A percentile compares a stretch with the other conserved stretches of the same genome.
phyloP scores from a whole-genome alignment of 30 jellyfish, hydroid and myxozoan species.

The Haliclystus octoradiatus region DNA sequence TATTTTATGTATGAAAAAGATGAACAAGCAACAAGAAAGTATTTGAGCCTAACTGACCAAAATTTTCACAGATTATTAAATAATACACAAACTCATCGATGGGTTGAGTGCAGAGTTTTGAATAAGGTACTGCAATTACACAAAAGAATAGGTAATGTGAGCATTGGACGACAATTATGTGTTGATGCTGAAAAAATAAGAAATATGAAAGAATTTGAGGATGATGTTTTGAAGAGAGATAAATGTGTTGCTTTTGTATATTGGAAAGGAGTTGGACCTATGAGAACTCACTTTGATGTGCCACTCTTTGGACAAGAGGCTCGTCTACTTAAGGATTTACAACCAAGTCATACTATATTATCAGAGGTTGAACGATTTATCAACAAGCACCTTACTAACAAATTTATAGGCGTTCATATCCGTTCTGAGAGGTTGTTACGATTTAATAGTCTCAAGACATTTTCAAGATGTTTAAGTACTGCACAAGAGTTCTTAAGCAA shows the following conservation, averaged over 20 bases:
- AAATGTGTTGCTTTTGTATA: constrained; percentile 62
- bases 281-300: constrained; percentile 69
- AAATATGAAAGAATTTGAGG: constrained; percentile 21
- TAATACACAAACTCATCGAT: constrained; percentile 17
- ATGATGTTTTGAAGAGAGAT: constrained; percentile 20
- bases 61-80: constrained; percentile 3
- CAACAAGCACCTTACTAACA: constrained; percentile 4
- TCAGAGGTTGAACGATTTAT: constrained; percentile 47
- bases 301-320: constrained; percentile 29
- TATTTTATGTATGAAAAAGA: constrained; percentile 54
- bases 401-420: constrained; percentile 72
- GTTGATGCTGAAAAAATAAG: constrained; percentile 65
- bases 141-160: constrained; percentile 36
- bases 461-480: constrained; percentile 43
- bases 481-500: constrained; percentile 31
- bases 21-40: constrained; percentile 4
- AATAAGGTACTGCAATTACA: constrained; percentile 33
- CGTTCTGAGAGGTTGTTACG: constrained; percentile 83
- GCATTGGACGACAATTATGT: constrained; percentile 56
- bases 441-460: constrained; percentile 62
- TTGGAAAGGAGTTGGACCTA: constrained; percentile 95
- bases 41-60: constrained; percentile 26
- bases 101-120: constrained; percentile 63
- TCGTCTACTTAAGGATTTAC: constrained; percentile 15
- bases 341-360: constrained; percentile 44